Evolutionary conservation across 2,113 vertebrate species (phyloP), one percentile per base, ranked within the genome.

Genomic region (Nibea coibor): DNA sequence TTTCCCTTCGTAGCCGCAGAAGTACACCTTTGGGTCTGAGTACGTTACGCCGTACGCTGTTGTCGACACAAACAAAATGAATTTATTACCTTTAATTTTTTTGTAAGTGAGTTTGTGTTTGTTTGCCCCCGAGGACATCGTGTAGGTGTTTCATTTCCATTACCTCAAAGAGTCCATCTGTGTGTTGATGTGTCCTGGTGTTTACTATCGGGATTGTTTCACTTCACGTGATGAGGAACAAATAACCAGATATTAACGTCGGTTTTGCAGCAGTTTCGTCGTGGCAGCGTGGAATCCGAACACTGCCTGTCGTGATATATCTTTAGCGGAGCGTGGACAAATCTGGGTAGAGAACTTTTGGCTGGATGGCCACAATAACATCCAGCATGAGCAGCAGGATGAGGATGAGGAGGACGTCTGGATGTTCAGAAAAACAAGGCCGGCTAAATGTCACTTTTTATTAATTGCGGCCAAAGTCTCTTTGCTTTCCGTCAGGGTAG

Each of bases 271-370:
- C 14, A 43, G 51, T 20, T 68, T 58, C 48, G 62, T 59, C 51
- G 8, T 20, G 16, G 39, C 15, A 51, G 54, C 54, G 70, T 56
- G 50, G 50, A 80, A 68, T 47, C 39, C 0, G 6, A 56, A 80
- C 8, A 56, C 4, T 50, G 48, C 66, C 22, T 31, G 26, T 14
- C n/a, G 15, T 78, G 39, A 66, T 48, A n/a, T 63, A 24, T 82
- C 35, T 26, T 75, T 17, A 45, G 45, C 35, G 35, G 58, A 72
- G 73, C 63, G 83, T 72, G 75, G 63, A 67, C n/a, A 82, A 84
- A 89, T 82, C 76, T 56, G 72, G 62, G 48, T 72, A 19, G 24
- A 61, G 24, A 89, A 80, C 59, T 28, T 87, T 73, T 43, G 59
- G 71, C n/a, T n/a, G n/a, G n/a, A n/a, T n/a, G n/a, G 17, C 22